phyloP scores from a whole-genome alignment of 1,140 invertebrate species.

The Chrysomallon squamiferum region DNA sequence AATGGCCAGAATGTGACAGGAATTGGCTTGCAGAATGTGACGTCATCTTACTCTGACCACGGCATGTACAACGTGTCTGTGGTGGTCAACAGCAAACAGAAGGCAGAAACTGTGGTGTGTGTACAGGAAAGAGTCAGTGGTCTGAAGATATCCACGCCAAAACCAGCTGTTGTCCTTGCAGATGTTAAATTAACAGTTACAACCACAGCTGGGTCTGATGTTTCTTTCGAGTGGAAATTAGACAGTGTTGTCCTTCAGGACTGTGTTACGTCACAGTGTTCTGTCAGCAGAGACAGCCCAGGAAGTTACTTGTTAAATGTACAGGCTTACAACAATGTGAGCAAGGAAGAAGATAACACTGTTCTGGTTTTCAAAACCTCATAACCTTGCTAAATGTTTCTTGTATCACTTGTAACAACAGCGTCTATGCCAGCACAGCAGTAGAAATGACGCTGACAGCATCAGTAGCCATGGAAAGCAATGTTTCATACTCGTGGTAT shows the following conservation, averaged over 20 bases:
- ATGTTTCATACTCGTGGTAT: conserved; percentile 18
- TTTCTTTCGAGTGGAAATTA: conserved; percentile 21
- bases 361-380: conserved; percentile 22
- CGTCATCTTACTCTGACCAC: conserved; percentile 6
- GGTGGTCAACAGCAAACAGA: conserved; percentile 7
- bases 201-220: conserved; percentile 15
- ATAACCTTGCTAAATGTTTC: conserved; percentile 23
- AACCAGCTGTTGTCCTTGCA: neutral
- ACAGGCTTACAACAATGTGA: conserved; percentile 38
- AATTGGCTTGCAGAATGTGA: neutral
- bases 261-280: conserved; percentile 7
- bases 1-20: neutral
- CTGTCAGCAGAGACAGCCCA: neutral
- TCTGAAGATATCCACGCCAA: conserved; percentile 12
- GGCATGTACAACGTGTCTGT: conserved; percentile 21
- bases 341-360: conserved; percentile 6
- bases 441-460: conserved; percentile 10
- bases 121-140: conserved; percentile 21
- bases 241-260: neutral
- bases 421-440: conserved; percentile 16
- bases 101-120: conserved; percentile 5
- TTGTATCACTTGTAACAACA: conserved; percentile 19
- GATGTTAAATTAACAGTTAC: conserved; percentile 6
- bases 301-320: conserved; percentile 25
- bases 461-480: conserved; percentile 9